phyloP scores from a whole-genome alignment of 2,113 vertebrate genomes.

The Echinops telfairi region DNA sequence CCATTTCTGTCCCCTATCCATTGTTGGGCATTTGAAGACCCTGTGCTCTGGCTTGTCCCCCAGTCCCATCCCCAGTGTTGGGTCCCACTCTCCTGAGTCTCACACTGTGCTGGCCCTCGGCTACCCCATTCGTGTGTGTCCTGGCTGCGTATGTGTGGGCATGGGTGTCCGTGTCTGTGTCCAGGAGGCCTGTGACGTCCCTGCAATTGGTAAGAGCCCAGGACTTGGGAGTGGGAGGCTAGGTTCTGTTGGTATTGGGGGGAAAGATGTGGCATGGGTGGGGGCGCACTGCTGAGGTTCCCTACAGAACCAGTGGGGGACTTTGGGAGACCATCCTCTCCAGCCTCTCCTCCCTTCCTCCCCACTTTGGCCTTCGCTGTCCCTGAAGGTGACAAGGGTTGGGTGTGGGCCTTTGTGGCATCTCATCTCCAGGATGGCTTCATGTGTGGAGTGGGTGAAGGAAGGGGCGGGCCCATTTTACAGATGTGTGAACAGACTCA shows the following conservation, averaged over 20 bases:
- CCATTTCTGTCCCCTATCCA: neutral
- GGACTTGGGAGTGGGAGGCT: neutral
- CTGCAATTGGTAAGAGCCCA: neutral
- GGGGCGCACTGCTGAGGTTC: neutral
- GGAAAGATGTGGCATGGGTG: neutral
- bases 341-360: neutral
- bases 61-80: neutral
- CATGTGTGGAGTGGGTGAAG: neutral
- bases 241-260: neutral
- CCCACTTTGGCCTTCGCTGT: neutral
- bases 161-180: neutral
- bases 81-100: rapidly evolving
- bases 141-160: neutral
- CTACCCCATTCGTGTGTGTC: neutral
- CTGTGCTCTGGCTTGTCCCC: neutral
- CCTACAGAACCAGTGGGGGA: neutral
- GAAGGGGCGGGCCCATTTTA: neutral
- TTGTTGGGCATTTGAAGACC: neutral
- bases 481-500: neutral
- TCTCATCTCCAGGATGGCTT: too few species aligned
- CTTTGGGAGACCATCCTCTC: neutral
- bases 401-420: neutral
- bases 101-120: neutral
- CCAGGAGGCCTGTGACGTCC: neutral
- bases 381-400: neutral